phyloP scores from a whole-genome alignment of 1,140 invertebrate genomes.

The Subanguina moxae region DNA sequence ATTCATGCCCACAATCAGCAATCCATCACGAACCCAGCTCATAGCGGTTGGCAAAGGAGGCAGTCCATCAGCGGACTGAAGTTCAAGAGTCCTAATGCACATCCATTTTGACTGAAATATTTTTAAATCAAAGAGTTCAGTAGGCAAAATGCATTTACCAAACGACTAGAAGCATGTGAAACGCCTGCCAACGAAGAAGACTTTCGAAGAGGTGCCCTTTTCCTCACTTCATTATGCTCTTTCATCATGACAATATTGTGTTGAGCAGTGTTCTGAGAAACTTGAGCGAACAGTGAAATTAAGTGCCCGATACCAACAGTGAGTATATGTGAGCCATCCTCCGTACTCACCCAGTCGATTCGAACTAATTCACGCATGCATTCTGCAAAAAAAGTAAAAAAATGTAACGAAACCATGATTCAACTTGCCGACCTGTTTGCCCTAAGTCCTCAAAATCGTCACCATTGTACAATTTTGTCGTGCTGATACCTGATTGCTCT shows the following conservation, averaged over 20 bases:
- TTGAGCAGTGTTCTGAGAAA: slow-evolving; percentile 61
- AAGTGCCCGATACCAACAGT: slow-evolving; percentile 92
- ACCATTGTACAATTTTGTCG: too few species aligned
- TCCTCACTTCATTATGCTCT: slow-evolving; percentile 50
- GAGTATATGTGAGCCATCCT: slow-evolving; percentile 94
- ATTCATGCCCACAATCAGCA: slow-evolving; percentile 95
- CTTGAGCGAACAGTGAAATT: slow-evolving; percentile 63
- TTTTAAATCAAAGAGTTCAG: slow-evolving; percentile 8
- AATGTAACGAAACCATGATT: too few species aligned
- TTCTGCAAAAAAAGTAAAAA: slow-evolving; percentile 5
- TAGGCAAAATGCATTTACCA: slow-evolving; percentile 1
- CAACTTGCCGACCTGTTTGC: too few species aligned
- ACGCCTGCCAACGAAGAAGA: slow-evolving; percentile 32
- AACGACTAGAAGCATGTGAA: not conserved
- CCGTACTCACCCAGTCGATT: slow-evolving; percentile 95
- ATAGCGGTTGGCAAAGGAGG: slow-evolving; percentile 94
- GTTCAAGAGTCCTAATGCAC: slow-evolving; percentile 81
- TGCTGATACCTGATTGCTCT: too few species aligned
- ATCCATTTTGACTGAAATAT: slow-evolving; percentile 74
- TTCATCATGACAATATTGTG: slow-evolving; percentile 55
- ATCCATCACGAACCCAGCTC: slow-evolving; percentile 94
- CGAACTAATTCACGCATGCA: slow-evolving; percentile 33
- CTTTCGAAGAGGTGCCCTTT: slow-evolving; percentile 38
- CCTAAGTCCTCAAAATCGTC: too few species aligned
- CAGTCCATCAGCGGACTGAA: slow-evolving; percentile 87